phyloP scores from a whole-genome alignment of 1,140 invertebrate genomes.

The Calephelis nemesis region DNA sequence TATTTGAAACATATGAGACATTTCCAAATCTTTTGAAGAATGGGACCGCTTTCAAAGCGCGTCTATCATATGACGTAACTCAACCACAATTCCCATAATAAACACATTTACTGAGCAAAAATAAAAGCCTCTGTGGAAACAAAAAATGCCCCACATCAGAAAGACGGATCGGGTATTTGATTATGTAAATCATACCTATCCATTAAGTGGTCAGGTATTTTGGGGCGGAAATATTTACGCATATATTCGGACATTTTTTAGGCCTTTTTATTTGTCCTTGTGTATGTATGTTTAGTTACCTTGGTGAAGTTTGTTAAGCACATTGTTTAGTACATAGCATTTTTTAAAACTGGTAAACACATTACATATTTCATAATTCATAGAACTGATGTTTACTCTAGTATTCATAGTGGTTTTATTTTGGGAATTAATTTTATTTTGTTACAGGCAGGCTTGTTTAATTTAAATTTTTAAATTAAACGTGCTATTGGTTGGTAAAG shows the following conservation, averaged over 20 bases:
- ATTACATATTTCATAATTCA: too few relatives aligned
- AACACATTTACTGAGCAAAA: constrained; percentile 6
- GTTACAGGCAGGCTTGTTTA: too few relatives aligned
- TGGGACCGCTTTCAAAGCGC: not conserved
- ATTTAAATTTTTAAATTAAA: too few relatives aligned
- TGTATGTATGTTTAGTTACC: not conserved
- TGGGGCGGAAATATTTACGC: not conserved
- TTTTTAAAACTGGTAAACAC: too few relatives aligned
- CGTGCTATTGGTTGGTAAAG: too few relatives aligned
- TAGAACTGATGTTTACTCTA: too few relatives aligned
- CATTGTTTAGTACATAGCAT: too few relatives aligned
- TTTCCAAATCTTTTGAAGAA: not conserved
- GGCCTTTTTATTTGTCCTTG: not conserved
- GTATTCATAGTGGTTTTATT: too few relatives aligned
- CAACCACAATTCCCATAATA: not conserved
- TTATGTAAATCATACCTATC: constrained; percentile 7
- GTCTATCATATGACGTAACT: not conserved
- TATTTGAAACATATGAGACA: not conserved
- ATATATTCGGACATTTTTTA: not conserved
- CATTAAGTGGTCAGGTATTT: constrained; percentile 10
- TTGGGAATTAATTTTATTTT: too few relatives aligned
- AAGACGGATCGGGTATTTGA: constrained; percentile 8
- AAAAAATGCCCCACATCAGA: constrained; percentile 5
- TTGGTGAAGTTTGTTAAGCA: too few relatives aligned
- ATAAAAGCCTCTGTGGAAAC: not conserved